A percentile compares a stretch with the other conserved stretches of the same genome.
Conservation (phyloP, 2,888 invertebrate genomes). For the Smittia aterrima region DNA sequence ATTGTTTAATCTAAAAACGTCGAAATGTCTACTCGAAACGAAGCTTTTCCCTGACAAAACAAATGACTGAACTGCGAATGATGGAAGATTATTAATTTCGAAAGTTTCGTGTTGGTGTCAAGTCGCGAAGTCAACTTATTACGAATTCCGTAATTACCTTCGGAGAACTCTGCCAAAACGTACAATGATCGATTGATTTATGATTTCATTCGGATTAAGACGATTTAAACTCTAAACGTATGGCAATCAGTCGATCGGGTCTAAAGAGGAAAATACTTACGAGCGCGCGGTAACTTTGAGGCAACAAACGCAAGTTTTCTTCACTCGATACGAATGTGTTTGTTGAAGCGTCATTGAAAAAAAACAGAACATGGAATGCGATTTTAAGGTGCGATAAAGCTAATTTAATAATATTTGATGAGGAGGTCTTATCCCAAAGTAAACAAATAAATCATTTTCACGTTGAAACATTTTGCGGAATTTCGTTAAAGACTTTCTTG, state of each 20-base stretch:
- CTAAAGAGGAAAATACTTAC: conserved; percentile 1
- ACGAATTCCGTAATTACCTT: conserved; percentile 11
- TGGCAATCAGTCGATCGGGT: conserved; percentile 17
- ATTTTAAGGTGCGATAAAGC: conserved; percentile 5
- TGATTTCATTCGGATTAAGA: conserved; percentile 38
- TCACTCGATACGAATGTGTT: neutral
- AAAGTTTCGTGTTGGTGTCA: conserved; percentile 17
- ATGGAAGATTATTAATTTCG: neutral
- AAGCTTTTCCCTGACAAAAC: neutral
- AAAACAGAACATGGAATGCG: neutral
- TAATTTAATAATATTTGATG: conserved; percentile 6
- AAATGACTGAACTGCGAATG: neutral
- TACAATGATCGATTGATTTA: conserved; percentile 42
- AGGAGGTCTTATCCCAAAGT: conserved; percentile 15
- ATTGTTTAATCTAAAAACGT: neutral
- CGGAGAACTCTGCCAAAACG: neutral
- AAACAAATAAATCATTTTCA: conserved; percentile 27
- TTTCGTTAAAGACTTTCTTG: neutral
- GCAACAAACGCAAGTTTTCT: neutral
- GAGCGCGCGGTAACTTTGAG: neutral
- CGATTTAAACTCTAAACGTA: conserved; percentile 20
- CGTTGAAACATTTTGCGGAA: neutral
- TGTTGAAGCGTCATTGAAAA: neutral
- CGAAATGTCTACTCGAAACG: neutral
- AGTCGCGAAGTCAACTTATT: neutral